Conservation (phyloP, 2,888 invertebrate genomes). For the Linnaemya vulpina region DNA sequence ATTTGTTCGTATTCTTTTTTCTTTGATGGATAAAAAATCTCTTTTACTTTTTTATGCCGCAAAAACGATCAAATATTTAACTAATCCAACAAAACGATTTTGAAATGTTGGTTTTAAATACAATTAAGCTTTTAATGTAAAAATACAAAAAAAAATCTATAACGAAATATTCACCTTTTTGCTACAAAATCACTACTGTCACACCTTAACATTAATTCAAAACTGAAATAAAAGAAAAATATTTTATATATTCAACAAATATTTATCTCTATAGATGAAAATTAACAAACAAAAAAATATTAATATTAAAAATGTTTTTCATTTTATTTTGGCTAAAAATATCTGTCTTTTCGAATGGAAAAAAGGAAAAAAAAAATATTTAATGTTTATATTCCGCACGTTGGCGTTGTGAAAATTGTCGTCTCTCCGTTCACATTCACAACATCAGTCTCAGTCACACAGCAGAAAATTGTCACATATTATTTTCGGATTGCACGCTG, state of each 20-base stretch:
- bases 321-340: conserved; percentile 59
- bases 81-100: not conserved
- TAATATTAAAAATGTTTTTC: conserved; percentile 36
- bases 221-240: conserved; percentile 74
- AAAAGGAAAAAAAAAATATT: conserved; percentile 63
- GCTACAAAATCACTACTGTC: conserved; percentile 79
- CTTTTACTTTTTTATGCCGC: not conserved
- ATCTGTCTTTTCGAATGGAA: conserved; percentile 56
- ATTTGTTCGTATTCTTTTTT: not conserved
- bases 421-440: not conserved
- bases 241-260: conserved; percentile 71
- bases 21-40: conserved; percentile 1
- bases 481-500: conserved; percentile 58
- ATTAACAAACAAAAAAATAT: conserved; percentile 40
- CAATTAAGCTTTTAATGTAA: conserved; percentile 32
- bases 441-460: conserved; percentile 15
- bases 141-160: not conserved
- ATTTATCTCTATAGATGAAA: conserved; percentile 69
- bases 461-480: conserved; percentile 52
- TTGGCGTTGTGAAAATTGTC: conserved; percentile 50
- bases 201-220: conserved; percentile 81
- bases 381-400: conserved; percentile 52
- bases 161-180: conserved; percentile 69
- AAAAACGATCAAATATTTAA: conserved; percentile 42
- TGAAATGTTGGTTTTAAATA: conserved; percentile 51